Conservation (phyloP, 2,888 invertebrate species). For the Frankliniella fusca region DNA sequence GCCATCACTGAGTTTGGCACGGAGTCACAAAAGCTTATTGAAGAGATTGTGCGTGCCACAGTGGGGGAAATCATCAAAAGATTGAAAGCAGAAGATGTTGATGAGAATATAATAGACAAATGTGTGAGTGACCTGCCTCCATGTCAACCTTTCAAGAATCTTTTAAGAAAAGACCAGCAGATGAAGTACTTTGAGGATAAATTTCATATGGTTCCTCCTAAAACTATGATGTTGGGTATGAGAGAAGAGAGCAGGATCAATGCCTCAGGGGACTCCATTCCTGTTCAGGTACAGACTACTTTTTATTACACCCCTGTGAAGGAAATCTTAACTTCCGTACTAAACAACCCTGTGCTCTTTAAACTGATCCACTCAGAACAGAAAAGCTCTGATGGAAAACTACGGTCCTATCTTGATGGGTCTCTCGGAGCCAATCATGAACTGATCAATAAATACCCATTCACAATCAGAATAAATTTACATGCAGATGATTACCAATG, state of each 20-base stretch:
- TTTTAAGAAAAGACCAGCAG: not conserved
- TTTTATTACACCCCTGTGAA: not conserved
- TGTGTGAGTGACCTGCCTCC: not conserved
- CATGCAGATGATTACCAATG: not conserved
- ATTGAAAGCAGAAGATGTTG: not conserved
- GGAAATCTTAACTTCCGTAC: not conserved
- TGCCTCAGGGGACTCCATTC: not conserved
- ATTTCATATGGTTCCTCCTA: not conserved
- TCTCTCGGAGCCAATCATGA: not conserved
- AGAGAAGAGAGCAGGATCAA: not conserved
- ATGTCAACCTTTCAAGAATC: not conserved
- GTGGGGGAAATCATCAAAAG: too few relatives aligned
- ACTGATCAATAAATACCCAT: not conserved
- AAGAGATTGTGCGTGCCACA: too few relatives aligned
- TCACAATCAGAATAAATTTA: not conserved
- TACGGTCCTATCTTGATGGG: too few relatives aligned
- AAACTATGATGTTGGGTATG: not conserved
- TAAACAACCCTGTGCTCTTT: not conserved
- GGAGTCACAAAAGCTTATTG: too few relatives aligned
- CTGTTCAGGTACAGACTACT: not conserved
- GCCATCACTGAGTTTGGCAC: too few relatives aligned
- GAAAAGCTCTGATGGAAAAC: not conserved
- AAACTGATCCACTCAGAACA: not conserved
- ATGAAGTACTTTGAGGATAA: not conserved
- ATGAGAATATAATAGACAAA: not conserved